phyloP scores from a whole-genome alignment of 2,888 invertebrate species.

The Scrobipalpa costella region DNA sequence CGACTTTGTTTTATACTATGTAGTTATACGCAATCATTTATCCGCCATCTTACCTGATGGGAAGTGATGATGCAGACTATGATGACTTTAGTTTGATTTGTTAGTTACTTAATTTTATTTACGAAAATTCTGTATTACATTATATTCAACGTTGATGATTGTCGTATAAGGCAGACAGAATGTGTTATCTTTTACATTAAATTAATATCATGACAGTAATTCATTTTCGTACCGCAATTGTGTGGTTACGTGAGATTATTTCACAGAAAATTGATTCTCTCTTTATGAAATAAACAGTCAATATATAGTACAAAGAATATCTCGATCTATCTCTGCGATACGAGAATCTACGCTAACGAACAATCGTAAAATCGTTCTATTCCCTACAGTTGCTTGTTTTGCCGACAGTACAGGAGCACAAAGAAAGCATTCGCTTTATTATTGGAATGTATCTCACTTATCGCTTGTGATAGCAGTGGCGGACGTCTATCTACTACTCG shows the following conservation, averaged over 20 bases:
- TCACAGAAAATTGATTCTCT: neutral
- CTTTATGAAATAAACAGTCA: too few relatives aligned
- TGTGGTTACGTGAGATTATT: neutral
- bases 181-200: too few relatives aligned
- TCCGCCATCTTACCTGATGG: too few relatives aligned
- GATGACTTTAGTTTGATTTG: too few relatives aligned
- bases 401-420: conserved; percentile 41
- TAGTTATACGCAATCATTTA: too few relatives aligned
- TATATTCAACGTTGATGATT: too few relatives aligned
- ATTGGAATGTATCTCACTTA: conserved; percentile 72
- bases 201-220: neutral
- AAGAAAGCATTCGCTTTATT: conserved; percentile 69
- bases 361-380: neutral
- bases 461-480: conserved; percentile 67
- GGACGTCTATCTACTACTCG: conserved; percentile 45
- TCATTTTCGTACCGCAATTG: neutral
- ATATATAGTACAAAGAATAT: neutral
- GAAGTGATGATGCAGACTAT: too few relatives aligned
- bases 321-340: neutral
- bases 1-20: too few relatives aligned
- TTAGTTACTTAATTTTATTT: too few relatives aligned
- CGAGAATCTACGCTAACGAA: neutral
- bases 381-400: neutral
- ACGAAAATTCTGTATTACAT: too few relatives aligned
- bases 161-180: too few relatives aligned